A percentile compares a stretch with the other conserved stretches of the same genome.
Conservation (phyloP, 2,888 invertebrate genomes). For the Cheilosia urbana region DNA sequence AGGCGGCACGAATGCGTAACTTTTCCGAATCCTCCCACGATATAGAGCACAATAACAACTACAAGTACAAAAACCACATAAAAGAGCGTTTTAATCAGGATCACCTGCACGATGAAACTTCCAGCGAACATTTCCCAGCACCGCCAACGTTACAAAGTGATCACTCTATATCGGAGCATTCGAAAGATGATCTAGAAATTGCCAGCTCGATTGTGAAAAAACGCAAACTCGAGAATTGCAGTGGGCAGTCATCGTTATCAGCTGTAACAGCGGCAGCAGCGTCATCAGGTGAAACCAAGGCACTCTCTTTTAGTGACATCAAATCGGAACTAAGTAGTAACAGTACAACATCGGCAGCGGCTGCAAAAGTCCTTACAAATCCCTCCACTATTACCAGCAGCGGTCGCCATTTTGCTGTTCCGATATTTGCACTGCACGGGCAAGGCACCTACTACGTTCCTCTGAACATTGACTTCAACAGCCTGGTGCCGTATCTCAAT, state of each 20-base stretch:
- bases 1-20: conserved; percentile 81
- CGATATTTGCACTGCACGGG: conserved; percentile 95
- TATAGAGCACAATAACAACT: conserved; percentile 85
- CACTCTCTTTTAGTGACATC: conserved; percentile 80
- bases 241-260: conserved; percentile 40
- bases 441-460: conserved; percentile 95
- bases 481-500: conserved; percentile 89
- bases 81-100: conserved; percentile 92
- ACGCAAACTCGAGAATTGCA: conserved; percentile 78
- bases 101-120: conserved; percentile 84
- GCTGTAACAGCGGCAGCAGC: conserved; percentile 78
- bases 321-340: conserved; percentile 79
- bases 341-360: conserved; percentile 33
- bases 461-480: conserved; percentile 90
- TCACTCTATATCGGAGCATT: conserved; percentile 81
- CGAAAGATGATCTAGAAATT: conserved; percentile 82
- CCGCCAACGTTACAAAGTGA: conserved; percentile 81
- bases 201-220: conserved; percentile 82
- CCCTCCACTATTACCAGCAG: conserved; percentile 77
- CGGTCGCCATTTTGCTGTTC: conserved; percentile 86
- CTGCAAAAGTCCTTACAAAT: conserved; percentile 50
- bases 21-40: conserved; percentile 84
- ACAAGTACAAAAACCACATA: conserved; percentile 97
- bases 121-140: conserved; percentile 83
- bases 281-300: conserved; percentile 78